Base-by-base conservation (phyloP, 2,797 vertebrate genomes). In the Chaetophractus vellerosus region DNA sequence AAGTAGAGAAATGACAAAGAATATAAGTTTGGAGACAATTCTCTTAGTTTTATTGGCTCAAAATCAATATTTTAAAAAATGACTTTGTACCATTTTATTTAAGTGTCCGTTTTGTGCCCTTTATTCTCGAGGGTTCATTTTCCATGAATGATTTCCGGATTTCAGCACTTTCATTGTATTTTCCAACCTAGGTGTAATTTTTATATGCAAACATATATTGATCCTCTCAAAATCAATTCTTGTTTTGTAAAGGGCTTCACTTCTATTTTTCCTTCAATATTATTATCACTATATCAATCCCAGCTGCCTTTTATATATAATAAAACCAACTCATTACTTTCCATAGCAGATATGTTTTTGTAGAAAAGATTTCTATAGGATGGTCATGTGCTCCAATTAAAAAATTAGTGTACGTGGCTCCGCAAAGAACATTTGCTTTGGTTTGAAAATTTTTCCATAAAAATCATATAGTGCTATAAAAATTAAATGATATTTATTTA, bases 171-270 rank as follows among this genome's bases (percentile, higher is more conserved):
- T 66, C 33, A 57, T 74, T 90, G 18, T 45, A 64, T 90, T 92
- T 96, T 88, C 81, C 88, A 89, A 41, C 31, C 9, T 66, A 95
- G 59, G 48, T 95, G 4, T 96, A 90, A 83, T 94, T 96, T 97
- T 96, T 96, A 86, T 78, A 96, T 94, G 87, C 72, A 96, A 97
- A 86, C 5, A 78, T 57, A 0, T 85, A 90, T 97, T 80, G 78
- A 96, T 92, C 41, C 6, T 9, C 48, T 95, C 15, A 83, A 86
- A 93, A 90, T 83, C 80, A 96, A 90, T 96, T 94, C 71, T 95
- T 94, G 24, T 88, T 97, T 96, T 79, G 68, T 78, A 90, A 79
- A 92, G 59, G 31, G n/a, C 33, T 95, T 93, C 36, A 86, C 31
- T 93, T 85, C 41, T 24, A 48, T 66, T 95, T 96, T 96, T 87